Evolutionary conservation across 2,888 invertebrate species (phyloP), one percentile per base, ranked within the genome.

Genomic region (Agrochola lychnidis): DNA sequence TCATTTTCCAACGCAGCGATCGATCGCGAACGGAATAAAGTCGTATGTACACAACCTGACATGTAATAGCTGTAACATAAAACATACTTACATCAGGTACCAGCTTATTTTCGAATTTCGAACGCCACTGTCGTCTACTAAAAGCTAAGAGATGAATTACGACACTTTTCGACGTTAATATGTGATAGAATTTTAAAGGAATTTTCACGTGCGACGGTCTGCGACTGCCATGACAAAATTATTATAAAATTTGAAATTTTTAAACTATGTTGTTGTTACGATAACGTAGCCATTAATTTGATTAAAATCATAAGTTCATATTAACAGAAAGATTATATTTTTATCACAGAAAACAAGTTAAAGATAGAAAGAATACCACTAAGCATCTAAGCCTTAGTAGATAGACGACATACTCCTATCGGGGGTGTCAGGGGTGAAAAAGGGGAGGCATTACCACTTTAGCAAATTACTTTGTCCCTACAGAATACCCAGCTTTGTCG

Each of bases 381-480:
- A 85, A 82, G 78, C 78, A 77, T 76, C 79, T 75, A 69, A 84
- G 75, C 78, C 57, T 70, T 76, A 86, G 78, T 79, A 79, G 76
- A 86, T 84, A 80, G 82, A 82, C 78, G 77, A 82, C 84, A 83
- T 86, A 81, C 89, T 88, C 89, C 89, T 90, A 91, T 86, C 72
- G 82, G 79, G 80, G 79, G 79, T 82, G 83, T 71, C 62, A 79
- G 82, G 72, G 82, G 86, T 67, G 76, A 36, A 56, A 66, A 75
- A 78, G 87, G 82, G 85, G 87, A 85, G 89, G 88, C 87, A 89
- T 93, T 91, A 90, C 92, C 94, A 94, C 94, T 94, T 94, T 94
- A 91, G 90, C 91, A 94, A 94, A 94, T 94, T 94, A 94, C 94
- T 91, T 88, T 89, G 91, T 91, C 92, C 91, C 90, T 78, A 88